These are phyloP conservation scores for Saccopteryx bilineata DNA, from an alignment of 2,113 vertebrate genomes.

Conservation along the genomic window DNA sequence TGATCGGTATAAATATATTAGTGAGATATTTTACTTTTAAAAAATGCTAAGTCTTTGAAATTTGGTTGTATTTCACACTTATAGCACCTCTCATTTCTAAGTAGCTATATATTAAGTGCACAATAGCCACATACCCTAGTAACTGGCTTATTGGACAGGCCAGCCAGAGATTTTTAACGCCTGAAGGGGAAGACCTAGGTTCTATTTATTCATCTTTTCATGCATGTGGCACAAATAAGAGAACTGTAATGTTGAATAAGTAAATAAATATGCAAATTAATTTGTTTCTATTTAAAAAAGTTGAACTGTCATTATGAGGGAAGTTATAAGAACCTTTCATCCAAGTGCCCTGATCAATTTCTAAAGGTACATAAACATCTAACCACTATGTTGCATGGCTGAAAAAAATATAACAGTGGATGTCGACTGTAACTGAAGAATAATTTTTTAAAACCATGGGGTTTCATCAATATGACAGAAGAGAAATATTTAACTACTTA, in stretches of 20 bases:
- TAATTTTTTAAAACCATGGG: too few species aligned
- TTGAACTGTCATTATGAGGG: background rate
- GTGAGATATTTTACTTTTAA: background rate
- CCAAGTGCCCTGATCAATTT: background rate
- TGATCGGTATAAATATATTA: background rate
- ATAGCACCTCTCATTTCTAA: background rate
- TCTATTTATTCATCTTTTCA: background rate
- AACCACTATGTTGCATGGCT: too few species aligned
- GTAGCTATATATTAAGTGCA: background rate
- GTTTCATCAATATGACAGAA: background rate
- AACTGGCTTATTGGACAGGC: too few species aligned
- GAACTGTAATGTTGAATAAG: too few species aligned
- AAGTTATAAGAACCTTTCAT: background rate
- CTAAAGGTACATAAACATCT: too few species aligned
- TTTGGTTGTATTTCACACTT: background rate
- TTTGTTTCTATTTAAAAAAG: background rate
- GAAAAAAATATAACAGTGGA: too few species aligned
- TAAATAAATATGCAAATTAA: background rate
- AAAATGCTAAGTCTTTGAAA: background rate
- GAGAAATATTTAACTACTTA: background rate
- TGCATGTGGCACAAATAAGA: background rate
- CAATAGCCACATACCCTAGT: background rate
- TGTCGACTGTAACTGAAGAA: too few species aligned
- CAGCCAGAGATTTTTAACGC: background rate
- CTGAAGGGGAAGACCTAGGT: background rate